Evolutionary conservation across 2,797 vertebrate species (phyloP).

Genomic region (Lemur catta): DNA sequence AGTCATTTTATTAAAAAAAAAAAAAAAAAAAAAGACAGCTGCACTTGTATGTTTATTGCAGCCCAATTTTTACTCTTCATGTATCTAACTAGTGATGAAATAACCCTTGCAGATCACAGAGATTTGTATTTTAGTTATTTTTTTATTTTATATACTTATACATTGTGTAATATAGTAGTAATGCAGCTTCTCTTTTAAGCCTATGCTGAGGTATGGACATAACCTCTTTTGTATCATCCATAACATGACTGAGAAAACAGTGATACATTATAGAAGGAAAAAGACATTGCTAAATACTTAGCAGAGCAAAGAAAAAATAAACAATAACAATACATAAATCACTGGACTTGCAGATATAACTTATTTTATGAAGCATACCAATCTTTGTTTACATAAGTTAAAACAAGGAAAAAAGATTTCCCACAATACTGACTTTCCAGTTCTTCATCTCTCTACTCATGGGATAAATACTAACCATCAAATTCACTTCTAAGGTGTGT

Average conservation of each 20-base stretch:
- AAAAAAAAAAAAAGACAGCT: not conserved
- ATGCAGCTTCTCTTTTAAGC: not conserved
- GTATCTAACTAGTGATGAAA: not conserved
- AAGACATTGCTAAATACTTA: not conserved
- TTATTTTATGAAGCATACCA: not conserved
- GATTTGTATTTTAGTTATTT: slow-evolving; percentile 1
- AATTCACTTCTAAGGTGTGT: not conserved
- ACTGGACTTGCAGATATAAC: not conserved
- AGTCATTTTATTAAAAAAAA: not conserved
- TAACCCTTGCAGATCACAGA: not conserved
- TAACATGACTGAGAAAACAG: not conserved
- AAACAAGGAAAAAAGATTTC: not conserved
- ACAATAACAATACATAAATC: not conserved
- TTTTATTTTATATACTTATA: not conserved
- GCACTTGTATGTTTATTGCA: not conserved
- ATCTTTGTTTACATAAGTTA: not conserved
- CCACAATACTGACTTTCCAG: not conserved
- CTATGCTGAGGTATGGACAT: not conserved
- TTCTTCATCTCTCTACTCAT: not conserved
- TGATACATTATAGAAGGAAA: not conserved
- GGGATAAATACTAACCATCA: not conserved
- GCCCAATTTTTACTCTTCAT: not conserved
- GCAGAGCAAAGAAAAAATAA: not conserved
- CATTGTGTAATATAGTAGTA: not conserved
- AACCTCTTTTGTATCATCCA: not conserved